These are phyloP conservation scores for Limnephilus lunatus DNA, from an alignment of 2,888 invertebrate genomes.

Conservation along the genomic window DNA sequence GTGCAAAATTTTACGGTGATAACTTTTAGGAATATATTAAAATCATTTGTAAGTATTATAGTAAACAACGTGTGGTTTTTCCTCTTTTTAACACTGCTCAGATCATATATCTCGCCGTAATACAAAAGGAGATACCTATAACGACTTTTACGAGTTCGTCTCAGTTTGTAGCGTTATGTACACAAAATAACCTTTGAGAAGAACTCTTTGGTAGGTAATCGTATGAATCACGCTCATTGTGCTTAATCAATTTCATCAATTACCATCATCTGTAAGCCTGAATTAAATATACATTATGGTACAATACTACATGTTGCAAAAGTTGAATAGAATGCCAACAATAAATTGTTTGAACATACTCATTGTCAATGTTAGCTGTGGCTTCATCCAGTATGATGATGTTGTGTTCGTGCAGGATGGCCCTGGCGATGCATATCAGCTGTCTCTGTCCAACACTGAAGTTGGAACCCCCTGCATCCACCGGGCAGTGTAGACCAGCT, in stretches of 20 bases:
- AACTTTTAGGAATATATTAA: too few species aligned
- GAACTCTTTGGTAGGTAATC: background rate
- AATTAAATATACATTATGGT: background rate
- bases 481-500: constrained; percentile 74
- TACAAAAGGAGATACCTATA: too few species aligned
- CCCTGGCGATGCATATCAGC: constrained; percentile 81
- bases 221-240: background rate
- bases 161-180: too few species aligned
- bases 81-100: too few species aligned
- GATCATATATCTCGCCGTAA: too few species aligned
- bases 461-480: constrained; percentile 79
- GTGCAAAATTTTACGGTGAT: too few species aligned
- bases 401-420: constrained; percentile 78
- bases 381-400: constrained; percentile 82
- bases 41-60: too few species aligned
- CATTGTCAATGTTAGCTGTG: constrained; percentile 81
- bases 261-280: background rate
- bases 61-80: too few species aligned
- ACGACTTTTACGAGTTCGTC: too few species aligned
- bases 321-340: background rate
- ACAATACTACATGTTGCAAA: background rate
- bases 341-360: constrained; percentile 69
- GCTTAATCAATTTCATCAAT: background rate
- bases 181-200: too few species aligned
- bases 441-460: constrained; percentile 83